Conservation (phyloP, 2,888 invertebrate species). For the Tiliacea citrago region DNA sequence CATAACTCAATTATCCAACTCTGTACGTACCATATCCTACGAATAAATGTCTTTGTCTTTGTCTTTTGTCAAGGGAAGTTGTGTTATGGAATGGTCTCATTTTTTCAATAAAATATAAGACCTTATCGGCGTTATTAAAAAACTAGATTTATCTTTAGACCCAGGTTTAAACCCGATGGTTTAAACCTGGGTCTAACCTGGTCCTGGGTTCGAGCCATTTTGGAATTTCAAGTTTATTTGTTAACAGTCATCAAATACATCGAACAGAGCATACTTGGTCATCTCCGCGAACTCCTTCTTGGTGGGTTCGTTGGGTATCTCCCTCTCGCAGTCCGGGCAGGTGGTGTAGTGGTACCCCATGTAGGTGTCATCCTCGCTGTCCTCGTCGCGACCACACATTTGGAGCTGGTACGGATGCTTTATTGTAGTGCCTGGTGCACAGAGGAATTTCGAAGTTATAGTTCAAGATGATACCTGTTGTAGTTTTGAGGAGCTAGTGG, state of each 20-base stretch:
- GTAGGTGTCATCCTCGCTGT: conserved; percentile 86
- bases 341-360: conserved; percentile 88
- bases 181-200: background rate
- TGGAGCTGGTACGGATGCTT: conserved; percentile 91
- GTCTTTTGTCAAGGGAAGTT: background rate
- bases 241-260: background rate
- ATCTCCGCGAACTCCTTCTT: conserved; percentile 91
- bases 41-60: too few species aligned
- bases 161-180: background rate
- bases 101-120: background rate
- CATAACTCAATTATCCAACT: too few species aligned
- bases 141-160: background rate
- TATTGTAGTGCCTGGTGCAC: conserved; percentile 85
- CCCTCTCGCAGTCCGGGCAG: conserved; percentile 91
- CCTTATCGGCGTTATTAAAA: background rate
- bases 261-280: conserved; percentile 78
- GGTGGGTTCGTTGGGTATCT: conserved; percentile 90
- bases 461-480: background rate
- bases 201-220: background rate
- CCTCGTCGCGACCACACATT: conserved; percentile 82
- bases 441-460: background rate
- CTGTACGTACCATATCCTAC: too few species aligned
- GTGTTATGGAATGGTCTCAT: background rate
- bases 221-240: background rate
- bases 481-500: background rate